Base-by-base conservation (phyloP, 2,888 invertebrate species). In the Tipula vernalis region DNA sequence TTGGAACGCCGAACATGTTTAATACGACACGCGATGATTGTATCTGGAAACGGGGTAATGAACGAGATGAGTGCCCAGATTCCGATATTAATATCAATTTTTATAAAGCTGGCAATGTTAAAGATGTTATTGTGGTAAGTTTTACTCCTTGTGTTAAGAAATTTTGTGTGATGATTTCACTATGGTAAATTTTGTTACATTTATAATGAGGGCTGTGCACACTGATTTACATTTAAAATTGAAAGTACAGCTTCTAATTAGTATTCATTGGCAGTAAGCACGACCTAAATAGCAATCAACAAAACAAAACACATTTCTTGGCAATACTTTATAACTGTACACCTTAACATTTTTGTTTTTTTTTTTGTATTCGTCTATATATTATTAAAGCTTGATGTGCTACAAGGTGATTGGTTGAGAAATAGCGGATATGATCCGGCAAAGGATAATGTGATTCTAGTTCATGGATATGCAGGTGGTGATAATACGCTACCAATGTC, bases 401-500 rank as follows among this genome's bases (percentile, higher is more conserved):
- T 90, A 87, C 94, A 94, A 89, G 93, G 93, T n/a, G 95, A 96
- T 89, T 96, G 96, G 96, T 91, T 96, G 87, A 92, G 95, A 12
- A 94, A 94, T 89, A 95, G 94, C 89, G 93, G 93, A 15, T 96
- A 95, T 93, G 94, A 96, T 89, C 93, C 94, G 0, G 91, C 93
- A 0, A 94, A 94, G 88, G 95, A 96, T 89, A 95, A 95, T 88
- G 93, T 96, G 36, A 91, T 96, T 86, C 90, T 96, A 36, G 92
- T 96, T 39, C 96, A 96, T 89, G 96, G 96, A 1, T 96, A 96
- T 90, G 96, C 96, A 0, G 96, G 96, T 0, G 95, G 95, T 0
- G 95, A 95, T 89, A 95, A 95, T 88, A 93, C 94, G 0, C 90
- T 96, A 83, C 96, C 96, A 0, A 95, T 95, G 89, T 92, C 93